Conservation (phyloP, 1,140 invertebrate genomes). For the Galendromus occidentalis region DNA sequence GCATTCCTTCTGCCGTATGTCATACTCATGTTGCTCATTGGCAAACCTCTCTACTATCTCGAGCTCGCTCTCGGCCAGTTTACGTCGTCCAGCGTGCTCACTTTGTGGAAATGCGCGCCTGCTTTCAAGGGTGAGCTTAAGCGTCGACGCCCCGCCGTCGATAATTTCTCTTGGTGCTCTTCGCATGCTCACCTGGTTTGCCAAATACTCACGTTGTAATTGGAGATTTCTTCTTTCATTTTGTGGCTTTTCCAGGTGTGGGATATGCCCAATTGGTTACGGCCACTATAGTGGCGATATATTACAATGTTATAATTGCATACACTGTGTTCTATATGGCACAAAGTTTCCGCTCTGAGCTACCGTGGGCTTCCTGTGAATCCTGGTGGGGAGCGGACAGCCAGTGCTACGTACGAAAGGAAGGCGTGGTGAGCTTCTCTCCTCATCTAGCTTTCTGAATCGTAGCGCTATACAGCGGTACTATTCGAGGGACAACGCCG, state of each 20-base stretch:
- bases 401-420: slow-evolving; percentile 18
- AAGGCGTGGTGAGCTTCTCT: slow-evolving; percentile 11
- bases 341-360: slow-evolving; percentile 38
- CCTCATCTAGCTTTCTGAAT: neutral
- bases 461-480: too few relatives aligned
- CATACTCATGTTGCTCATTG: slow-evolving; percentile 36
- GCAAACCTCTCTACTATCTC: slow-evolving; percentile 34
- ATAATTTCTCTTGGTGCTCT: neutral
- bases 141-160: neutral
- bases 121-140: slow-evolving; percentile 20
- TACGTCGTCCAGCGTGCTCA: slow-evolving; percentile 19
- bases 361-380: slow-evolving; percentile 38
- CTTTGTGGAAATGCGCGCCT: slow-evolving; percentile 21
- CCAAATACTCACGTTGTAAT: neutral
- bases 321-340: slow-evolving; percentile 50
- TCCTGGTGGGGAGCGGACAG: slow-evolving; percentile 21
- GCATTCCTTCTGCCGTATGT: slow-evolving; percentile 38
- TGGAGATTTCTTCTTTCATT: slow-evolving; percentile 8
- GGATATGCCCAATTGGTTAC: slow-evolving; percentile 53
- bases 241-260: slow-evolving; percentile 37
- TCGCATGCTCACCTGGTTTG: neutral
- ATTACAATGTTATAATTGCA: slow-evolving; percentile 56
- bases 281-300: slow-evolving; percentile 42
- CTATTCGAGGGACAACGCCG: too few relatives aligned
- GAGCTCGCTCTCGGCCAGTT: slow-evolving; percentile 31